phyloP scores from a whole-genome alignment of 2,113 vertebrate species.

The Archilochus colubris region DNA sequence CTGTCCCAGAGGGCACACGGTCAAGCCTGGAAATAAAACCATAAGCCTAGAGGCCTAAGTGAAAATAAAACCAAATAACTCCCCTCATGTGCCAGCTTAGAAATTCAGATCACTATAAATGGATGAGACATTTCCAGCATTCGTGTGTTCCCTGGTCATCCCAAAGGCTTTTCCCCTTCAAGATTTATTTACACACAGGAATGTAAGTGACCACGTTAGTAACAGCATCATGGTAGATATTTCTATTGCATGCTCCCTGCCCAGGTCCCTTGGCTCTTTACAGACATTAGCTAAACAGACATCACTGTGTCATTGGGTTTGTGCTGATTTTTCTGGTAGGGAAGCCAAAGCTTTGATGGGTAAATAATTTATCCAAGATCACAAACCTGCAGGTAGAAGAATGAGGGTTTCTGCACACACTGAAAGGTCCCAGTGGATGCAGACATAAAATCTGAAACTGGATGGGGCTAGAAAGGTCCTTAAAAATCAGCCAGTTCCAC shows the following conservation, averaged over 20 bases:
- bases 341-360: neutral
- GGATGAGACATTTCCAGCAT: slow-evolving; percentile 15
- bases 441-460: neutral
- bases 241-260: neutral
- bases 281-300: slow-evolving; percentile 8
- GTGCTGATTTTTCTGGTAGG: neutral
- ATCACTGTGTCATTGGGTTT: neutral
- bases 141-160: neutral
- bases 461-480: no score
- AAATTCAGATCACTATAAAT: neutral
- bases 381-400: neutral
- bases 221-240: neutral
- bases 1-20: neutral
- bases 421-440: neutral
- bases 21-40: neutral
- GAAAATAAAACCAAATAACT: neutral
- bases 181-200: slow-evolving; percentile 56
- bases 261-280: neutral
- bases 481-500: no score
- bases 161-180: slow-evolving; percentile 27
- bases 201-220: slow-evolving; percentile 18
- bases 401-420: neutral
- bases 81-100: neutral
- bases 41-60: neutral
- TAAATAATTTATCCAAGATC: neutral